A percentile compares a stretch with the other conserved stretches of the same genome.
phyloP scores from a whole-genome alignment of 2,797 vertebrate genomes.

The Karalla daura region DNA sequence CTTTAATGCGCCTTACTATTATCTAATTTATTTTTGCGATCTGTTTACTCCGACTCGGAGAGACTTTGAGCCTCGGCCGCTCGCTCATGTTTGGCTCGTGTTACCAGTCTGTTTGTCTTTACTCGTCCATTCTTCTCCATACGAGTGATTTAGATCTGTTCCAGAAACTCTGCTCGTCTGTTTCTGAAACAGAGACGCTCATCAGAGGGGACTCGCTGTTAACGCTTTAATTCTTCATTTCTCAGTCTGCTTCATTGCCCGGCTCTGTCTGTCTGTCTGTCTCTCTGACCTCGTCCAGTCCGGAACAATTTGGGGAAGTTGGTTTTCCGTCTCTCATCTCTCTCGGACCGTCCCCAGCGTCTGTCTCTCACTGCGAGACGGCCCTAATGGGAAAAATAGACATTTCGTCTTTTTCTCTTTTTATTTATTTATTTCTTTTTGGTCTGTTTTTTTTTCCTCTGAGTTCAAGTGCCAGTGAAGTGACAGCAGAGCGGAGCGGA shows the following conservation, averaged over 20 bases:
- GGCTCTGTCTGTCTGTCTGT: too few relatives aligned
- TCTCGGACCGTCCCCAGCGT: conserved; percentile 20
- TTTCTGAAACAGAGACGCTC: too few relatives aligned
- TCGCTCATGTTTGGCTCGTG: too few relatives aligned
- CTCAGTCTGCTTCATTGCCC: neutral
- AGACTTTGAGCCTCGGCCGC: too few relatives aligned
- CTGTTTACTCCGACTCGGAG: too few relatives aligned
- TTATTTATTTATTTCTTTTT: neutral
- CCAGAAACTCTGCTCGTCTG: too few relatives aligned
- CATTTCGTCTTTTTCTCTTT: conserved; percentile 19
- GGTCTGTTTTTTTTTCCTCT: neutral
- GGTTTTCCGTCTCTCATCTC: conserved; percentile 32
- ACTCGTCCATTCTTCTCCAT: too few relatives aligned
- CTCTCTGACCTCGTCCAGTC: too few relatives aligned
- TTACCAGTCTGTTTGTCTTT: too few relatives aligned
- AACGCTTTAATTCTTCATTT: neutral
- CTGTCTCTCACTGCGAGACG: conserved; percentile 49
- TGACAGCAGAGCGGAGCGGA: conserved; percentile 60
- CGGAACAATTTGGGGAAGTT: neutral
- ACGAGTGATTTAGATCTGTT: too few relatives aligned
- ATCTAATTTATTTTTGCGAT: too few relatives aligned
- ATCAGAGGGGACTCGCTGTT: too few relatives aligned
- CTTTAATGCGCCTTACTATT: neutral
- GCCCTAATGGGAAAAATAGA: conserved; percentile 54
- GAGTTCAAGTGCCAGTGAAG: conserved; percentile 36